A percentile compares a stretch with the other conserved stretches of the same genome.
phyloP scores from a whole-genome alignment of 2,113 vertebrate species.

The Burhinus oedicnemus region DNA sequence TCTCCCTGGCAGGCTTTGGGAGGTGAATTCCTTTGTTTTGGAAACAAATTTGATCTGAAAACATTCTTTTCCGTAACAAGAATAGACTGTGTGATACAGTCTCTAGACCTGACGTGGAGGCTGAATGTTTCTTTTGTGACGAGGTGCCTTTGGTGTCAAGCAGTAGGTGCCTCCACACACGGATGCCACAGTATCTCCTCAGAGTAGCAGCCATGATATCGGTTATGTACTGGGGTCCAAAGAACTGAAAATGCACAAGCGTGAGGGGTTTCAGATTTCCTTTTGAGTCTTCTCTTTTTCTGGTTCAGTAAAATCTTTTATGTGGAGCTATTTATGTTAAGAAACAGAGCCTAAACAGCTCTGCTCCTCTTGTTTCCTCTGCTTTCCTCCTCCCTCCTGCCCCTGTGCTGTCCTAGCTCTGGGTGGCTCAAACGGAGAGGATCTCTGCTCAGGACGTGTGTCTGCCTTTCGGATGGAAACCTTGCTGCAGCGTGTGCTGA shows the following conservation, averaged over 20 bases:
- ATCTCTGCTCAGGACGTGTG: neutral
- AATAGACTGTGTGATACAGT: neutral
- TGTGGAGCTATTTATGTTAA: neutral
- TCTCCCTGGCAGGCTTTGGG: neutral
- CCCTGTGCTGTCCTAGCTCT: neutral
- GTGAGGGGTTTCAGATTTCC: neutral
- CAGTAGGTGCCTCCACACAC: neutral
- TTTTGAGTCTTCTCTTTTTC: neutral
- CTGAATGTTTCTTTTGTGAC: neutral
- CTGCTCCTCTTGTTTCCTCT: neutral
- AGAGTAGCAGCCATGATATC: neutral
- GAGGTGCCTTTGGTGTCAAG: neutral
- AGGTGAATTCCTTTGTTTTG: conserved; percentile 29
- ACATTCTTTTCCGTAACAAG: neutral
- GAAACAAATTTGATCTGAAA: neutral
- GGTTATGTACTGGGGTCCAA: neutral
- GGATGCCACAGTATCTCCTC: neutral
- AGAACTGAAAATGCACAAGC: neutral
- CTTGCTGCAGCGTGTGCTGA: neutral
- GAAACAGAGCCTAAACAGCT: neutral
- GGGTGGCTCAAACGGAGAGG: neutral
- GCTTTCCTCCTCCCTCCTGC: neutral
- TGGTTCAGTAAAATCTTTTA: neutral
- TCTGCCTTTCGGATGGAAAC: neutral
- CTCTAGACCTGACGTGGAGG: neutral